Percentiles rank a stretch among this genome's conserved stretches.
Conservation (phyloP, 2,113 vertebrate genomes). For the Malurus cyaneus region DNA sequence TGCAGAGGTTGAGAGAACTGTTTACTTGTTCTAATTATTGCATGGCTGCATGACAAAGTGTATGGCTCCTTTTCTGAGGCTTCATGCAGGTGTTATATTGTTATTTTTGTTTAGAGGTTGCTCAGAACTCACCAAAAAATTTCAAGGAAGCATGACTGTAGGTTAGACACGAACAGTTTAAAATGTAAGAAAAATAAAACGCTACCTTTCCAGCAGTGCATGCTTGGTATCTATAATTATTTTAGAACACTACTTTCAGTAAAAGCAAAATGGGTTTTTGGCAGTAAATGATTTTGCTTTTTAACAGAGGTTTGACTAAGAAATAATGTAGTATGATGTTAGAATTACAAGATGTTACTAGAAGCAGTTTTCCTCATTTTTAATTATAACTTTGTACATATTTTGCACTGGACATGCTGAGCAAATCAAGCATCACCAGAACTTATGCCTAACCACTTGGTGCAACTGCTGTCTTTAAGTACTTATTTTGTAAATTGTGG, state of each 20-base stretch:
- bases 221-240: background rate
- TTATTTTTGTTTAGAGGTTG: background rate
- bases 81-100: background rate
- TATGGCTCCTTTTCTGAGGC: background rate
- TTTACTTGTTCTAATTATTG: background rate
- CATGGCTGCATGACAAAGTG: background rate
- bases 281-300: background rate
- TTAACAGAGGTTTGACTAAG: background rate
- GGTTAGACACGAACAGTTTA: background rate
- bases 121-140: background rate
- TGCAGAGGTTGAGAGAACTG: background rate
- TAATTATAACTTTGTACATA: background rate
- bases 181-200: background rate
- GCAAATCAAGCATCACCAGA: background rate
- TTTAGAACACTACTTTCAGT: background rate
- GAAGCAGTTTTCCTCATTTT: slow-evolving; percentile 3
- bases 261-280: background rate
- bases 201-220: background rate
- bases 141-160: background rate
- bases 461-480: background rate
- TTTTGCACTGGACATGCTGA: slow-evolving; percentile 3
- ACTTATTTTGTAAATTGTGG: background rate
- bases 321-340: background rate
- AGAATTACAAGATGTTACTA: background rate
- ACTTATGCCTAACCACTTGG: background rate